Conservation (phyloP, 2,797 vertebrate genomes). For the Sardinella longiceps region DNA sequence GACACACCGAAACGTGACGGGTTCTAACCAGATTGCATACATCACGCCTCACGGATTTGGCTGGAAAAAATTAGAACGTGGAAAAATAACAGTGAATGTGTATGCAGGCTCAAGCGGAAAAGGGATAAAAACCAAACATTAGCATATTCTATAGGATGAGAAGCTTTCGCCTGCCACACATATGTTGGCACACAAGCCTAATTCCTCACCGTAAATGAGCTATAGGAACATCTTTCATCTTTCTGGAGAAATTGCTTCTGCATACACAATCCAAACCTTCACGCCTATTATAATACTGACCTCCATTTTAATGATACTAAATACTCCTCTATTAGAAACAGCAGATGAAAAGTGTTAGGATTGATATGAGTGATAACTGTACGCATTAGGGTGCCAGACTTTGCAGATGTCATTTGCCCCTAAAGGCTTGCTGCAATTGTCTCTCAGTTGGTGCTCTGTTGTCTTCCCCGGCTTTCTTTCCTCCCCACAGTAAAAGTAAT, state of each 20-base stretch:
- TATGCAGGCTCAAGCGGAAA: slow-evolving; percentile 35
- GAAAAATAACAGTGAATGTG: slow-evolving; percentile 37
- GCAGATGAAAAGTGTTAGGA: slow-evolving; percentile 59
- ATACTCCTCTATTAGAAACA: slow-evolving; percentile 42
- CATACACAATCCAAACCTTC: not conserved
- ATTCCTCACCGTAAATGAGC: not conserved
- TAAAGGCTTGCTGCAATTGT: slow-evolving; percentile 41
- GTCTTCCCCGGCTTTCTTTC: slow-evolving; percentile 32
- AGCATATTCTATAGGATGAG: slow-evolving; percentile 14
- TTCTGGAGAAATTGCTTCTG: not conserved
- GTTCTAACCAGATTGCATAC: slow-evolving; percentile 70
- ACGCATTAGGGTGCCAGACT: slow-evolving; percentile 57
- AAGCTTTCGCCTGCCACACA: not conserved
- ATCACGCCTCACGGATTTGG: slow-evolving; percentile 65
- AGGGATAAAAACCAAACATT: slow-evolving; percentile 31
- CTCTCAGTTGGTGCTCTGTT: slow-evolving; percentile 37
- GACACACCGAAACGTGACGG: slow-evolving; percentile 43
- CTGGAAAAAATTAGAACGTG: not conserved
- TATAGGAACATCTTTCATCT: slow-evolving; percentile 17
- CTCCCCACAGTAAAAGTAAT: not conserved
- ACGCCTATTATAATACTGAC: not conserved
- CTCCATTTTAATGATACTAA: not conserved
- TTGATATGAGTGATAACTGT: slow-evolving; percentile 61
- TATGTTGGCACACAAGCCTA: not conserved
- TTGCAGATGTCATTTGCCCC: slow-evolving; percentile 31